Evolutionary conservation across 2,797 vertebrate species (phyloP).

Genomic region (Vultur gryphus): DNA sequence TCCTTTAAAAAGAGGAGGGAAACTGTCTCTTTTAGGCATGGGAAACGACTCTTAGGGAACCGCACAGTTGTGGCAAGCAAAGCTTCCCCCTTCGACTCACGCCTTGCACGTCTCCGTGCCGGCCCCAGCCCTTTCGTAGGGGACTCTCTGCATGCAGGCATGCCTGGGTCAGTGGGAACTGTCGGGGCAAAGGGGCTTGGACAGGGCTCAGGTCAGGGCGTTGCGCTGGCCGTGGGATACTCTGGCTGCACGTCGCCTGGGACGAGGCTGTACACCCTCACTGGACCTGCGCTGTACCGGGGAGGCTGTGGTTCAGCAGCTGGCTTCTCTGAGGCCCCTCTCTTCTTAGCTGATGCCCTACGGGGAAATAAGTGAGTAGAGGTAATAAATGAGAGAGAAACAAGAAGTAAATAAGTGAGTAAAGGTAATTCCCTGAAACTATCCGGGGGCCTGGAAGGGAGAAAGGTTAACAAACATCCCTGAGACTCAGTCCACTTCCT

Average conservation of each 20-base stretch:
- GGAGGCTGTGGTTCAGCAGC: not conserved
- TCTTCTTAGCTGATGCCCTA: not conserved
- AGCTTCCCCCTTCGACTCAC: rapidly evolving
- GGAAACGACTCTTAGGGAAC: rapidly evolving
- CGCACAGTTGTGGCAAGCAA: rapidly evolving
- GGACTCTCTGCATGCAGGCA: not conserved
- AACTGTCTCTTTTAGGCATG: not conserved
- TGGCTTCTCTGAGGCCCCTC: not conserved
- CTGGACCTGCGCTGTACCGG: not conserved
- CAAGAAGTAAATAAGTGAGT: not conserved
- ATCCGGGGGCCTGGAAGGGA: not conserved
- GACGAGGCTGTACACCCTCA: too few relatives aligned
- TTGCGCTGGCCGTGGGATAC: not conserved
- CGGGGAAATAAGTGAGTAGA: not conserved
- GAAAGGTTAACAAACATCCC: not conserved
- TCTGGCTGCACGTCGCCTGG: rapidly evolving
- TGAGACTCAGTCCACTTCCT: not conserved
- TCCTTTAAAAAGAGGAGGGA: not conserved
- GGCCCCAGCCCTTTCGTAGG: not conserved
- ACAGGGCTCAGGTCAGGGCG: rapidly evolving
- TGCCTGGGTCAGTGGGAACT: not conserved
- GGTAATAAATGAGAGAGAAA: not conserved
- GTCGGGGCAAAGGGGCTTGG: rapidly evolving
- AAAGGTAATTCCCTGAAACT: not conserved
- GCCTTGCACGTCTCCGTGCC: rapidly evolving